Evolutionary conservation across 2,797 vertebrate species (phyloP), one percentile per base, ranked within the genome.

Genomic region (Helarctos malayanus): DNA sequence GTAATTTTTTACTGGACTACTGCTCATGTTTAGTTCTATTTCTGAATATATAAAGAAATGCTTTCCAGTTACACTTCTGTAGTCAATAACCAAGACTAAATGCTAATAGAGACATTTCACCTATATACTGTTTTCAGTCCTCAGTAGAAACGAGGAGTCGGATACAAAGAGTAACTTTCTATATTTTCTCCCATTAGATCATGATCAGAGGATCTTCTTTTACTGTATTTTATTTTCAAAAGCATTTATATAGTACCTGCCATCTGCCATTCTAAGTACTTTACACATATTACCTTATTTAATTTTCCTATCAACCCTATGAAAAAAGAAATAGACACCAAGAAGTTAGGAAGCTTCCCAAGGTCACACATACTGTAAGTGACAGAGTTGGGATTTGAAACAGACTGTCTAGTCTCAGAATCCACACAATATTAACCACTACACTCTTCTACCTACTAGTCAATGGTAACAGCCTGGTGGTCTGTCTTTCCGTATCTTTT

Each of bases 61-160:
- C 45, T 76, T 63, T 52, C 56, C n/a, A 63, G 32, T 54, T 83
- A 71, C 9, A 71, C 12, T 76, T 35, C 14, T 23, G n/a, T 35
- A 54, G 65, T 49, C 87, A 29, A 41, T 52, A 95, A 91, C 19
- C n/a, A 80, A 85, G 80, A 65, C 12, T 32, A 93, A 94, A 92
- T 52, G 49, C 61, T 75, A 73, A 80, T 65, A 38, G 23, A 84
- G 13, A 65, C 91, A 61, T 73, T 61, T 49, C 83, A 91, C 84
- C 79, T 63, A n/a, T 63, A 61, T 86, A 54, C 27, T 63, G 23
- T 78, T 71, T 90, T 96, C 47, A 80, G 76, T 35, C 57, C 35
- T 90, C 49, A 56, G 11, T 54, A 87, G 68, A 97, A 94, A 83
- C 81, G 12, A 76, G 83, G 18, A 85, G 63, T 63, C 91, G 69